These are phyloP conservation scores for Peromyscus aztecus DNA, from an alignment of 2,797 vertebrate genomes.

Conservation along the genomic window DNA sequence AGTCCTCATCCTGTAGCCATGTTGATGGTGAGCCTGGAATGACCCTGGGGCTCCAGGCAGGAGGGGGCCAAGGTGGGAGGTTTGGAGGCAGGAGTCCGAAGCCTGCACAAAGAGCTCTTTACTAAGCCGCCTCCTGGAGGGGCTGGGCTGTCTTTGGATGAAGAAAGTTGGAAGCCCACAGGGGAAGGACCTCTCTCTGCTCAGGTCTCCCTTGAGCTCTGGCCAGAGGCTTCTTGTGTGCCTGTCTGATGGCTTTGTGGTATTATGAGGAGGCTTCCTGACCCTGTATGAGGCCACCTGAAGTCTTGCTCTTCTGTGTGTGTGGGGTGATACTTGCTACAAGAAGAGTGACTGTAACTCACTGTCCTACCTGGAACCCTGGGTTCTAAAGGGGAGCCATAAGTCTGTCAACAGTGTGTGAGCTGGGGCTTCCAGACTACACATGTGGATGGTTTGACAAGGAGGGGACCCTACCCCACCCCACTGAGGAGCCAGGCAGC, in stretches of 20 bases:
- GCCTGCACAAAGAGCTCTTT: neutral
- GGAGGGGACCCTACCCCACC: neutral
- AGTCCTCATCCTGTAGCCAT: neutral
- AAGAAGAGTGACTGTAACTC: neutral
- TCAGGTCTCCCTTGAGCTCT: neutral
- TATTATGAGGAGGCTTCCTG: neutral
- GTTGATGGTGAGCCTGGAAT: neutral
- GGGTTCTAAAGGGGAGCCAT: neutral
- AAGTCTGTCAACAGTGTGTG: neutral
- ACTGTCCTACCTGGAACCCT: neutral
- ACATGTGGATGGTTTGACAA: neutral
- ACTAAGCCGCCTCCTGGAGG: neutral
- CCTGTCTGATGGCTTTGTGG: neutral
- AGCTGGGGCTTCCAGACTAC: fast-evolving
- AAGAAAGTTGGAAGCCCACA: neutral
- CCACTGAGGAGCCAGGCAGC: fast-evolving
- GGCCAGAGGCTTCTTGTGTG: fast-evolving
- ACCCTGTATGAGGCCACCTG: neutral
- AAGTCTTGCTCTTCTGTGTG: neutral
- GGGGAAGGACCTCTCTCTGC: neutral
- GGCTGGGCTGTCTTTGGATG: neutral
- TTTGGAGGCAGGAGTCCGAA: neutral
- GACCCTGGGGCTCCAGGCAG: neutral
- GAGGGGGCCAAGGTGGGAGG: fast-evolving
- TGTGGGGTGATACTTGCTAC: too few species aligned